A percentile compares a stretch with the other conserved stretches of the same genome.
phyloP scores from a whole-genome alignment of 2,888 invertebrate genomes.

The Xestia c-nigrum region DNA sequence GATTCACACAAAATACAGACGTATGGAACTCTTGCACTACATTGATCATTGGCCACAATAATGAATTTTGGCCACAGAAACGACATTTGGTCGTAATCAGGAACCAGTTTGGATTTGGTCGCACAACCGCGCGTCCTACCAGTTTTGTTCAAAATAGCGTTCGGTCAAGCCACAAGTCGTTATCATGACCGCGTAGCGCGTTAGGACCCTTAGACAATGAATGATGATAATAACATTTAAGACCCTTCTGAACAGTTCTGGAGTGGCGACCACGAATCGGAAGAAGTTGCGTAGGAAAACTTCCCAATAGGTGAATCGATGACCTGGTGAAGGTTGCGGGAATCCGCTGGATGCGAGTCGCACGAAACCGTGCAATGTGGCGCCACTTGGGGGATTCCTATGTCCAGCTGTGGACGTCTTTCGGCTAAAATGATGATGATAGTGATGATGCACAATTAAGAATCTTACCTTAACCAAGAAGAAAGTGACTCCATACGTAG shows the following conservation, averaged over 20 bases:
- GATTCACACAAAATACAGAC: neutral
- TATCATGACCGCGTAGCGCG: neutral
- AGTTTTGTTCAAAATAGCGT: neutral
- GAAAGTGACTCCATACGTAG: constrained; percentile 99
- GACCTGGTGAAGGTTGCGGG: too few species aligned
- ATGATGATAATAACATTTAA: neutral
- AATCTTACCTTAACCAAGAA: constrained; percentile 96
- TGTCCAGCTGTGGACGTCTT: too few species aligned
- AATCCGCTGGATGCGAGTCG: too few species aligned
- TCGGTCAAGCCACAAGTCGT: neutral
- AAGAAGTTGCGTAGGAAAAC: too few species aligned
- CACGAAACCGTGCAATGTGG: too few species aligned
- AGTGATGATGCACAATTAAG: neutral
- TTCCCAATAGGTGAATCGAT: too few species aligned
- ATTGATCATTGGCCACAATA: neutral
- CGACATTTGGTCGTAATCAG: neutral
- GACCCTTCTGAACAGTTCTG: too few species aligned
- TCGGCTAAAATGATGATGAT: too few species aligned
- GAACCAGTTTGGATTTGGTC: neutral
- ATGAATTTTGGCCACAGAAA: neutral
- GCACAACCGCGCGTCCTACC: neutral
- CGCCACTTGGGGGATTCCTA: too few species aligned
- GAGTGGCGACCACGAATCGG: too few species aligned
- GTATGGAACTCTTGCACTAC: neutral
- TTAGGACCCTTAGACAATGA: neutral